Percentiles rank a stretch among this genome's conserved stretches.
Evolutionary conservation across 2,797 vertebrate species (phyloP).

Genomic region (Knipowitschia caucasica): DNA sequence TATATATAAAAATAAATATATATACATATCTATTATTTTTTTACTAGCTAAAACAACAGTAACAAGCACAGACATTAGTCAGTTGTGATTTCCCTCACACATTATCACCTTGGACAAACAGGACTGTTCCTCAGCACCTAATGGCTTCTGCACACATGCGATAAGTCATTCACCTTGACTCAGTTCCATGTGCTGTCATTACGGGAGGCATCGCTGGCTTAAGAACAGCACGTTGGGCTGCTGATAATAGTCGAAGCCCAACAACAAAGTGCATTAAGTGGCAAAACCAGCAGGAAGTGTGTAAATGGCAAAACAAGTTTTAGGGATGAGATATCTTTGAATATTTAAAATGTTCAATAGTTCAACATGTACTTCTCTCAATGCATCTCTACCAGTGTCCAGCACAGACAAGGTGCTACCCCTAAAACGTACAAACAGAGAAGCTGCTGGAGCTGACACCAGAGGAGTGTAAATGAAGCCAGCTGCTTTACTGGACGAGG

Average conservation of each 20-base stretch:
- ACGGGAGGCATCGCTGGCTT: constrained; percentile 28
- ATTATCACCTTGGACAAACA: constrained; percentile 58
- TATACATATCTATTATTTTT: too few species aligned
- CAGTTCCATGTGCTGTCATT: constrained; percentile 53
- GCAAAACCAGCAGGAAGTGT: constrained; percentile 17
- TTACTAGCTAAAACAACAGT: too few species aligned
- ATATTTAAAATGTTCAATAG: neutral
- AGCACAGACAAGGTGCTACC: constrained; percentile 35
- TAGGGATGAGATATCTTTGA: neutral
- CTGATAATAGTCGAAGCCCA: constrained; percentile 48
- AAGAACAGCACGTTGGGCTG: constrained; percentile 41
- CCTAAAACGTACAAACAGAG: constrained; percentile 76
- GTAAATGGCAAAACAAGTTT: constrained; percentile 10
- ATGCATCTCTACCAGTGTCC: constrained; percentile 11
- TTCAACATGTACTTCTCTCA: neutral
- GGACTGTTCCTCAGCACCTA: constrained; percentile 33
- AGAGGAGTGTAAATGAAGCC: constrained; percentile 71
- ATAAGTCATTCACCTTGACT: constrained; percentile 58
- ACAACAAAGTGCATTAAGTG: constrained; percentile 41
- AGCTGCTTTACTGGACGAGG: constrained; percentile 73
- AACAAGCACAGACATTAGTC: constrained; percentile 44
- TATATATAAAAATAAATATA: too few species aligned
- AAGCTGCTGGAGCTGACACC: constrained; percentile 65
- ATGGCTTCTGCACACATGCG: constrained; percentile 33
- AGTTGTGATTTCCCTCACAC: constrained; percentile 43